These are phyloP conservation scores for Crotalus horridus DNA, from an alignment of 2,113 vertebrate species.

Conservation along the genomic window DNA sequence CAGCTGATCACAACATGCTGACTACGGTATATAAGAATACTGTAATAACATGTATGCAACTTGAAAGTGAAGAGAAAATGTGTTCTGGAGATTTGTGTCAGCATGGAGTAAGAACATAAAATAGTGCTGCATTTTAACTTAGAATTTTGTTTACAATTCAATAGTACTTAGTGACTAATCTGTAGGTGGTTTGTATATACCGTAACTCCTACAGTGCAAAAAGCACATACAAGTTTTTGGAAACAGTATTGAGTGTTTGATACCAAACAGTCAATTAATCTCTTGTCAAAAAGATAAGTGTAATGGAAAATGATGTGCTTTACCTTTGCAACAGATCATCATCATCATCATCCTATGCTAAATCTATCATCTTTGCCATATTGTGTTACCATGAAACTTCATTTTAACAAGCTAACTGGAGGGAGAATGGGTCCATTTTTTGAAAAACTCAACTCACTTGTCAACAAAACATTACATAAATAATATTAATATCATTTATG, in stretches of 20 bases:
- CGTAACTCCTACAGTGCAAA: conserved; percentile 46
- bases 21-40: neutral
- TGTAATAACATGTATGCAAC: neutral
- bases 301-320: conserved; percentile 71
- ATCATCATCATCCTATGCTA: conserved; percentile 70
- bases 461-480: neutral
- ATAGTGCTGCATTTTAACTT: neutral
- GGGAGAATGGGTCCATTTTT: neutral
- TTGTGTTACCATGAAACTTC: conserved; percentile 58
- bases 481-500: neutral
- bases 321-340: conserved; percentile 63
- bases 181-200: conserved; percentile 44
- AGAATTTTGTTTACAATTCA: neutral
- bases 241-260: conserved; percentile 67
- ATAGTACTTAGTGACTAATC: conserved; percentile 46
- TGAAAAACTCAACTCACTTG: neutral
- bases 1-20: neutral
- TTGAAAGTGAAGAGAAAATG: neutral
- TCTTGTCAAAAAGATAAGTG: conserved; percentile 70
- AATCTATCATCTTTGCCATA: conserved; percentile 66
- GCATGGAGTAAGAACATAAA: neutral
- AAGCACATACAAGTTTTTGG: conserved; percentile 57
- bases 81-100: neutral
- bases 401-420: neutral
- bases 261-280: conserved; percentile 72